Evolutionary conservation across 2,888 invertebrate species (phyloP).

Genomic region (Apoderus coryli): DNA sequence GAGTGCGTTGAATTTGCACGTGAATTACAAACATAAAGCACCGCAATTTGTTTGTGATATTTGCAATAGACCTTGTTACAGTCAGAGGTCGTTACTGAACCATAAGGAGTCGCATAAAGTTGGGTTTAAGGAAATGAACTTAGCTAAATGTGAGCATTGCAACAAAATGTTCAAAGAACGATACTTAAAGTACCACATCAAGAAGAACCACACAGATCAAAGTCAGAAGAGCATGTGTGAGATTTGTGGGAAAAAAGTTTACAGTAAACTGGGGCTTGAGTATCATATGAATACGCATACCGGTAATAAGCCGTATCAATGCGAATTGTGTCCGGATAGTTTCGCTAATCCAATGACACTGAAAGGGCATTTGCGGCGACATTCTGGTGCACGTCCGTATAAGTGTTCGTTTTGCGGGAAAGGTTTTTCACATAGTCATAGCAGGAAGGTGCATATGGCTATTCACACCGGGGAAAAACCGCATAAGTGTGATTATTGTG

Average conservation of each 20-base stretch:
- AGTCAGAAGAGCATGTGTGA: constrained; percentile 30
- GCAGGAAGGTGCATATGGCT: constrained; percentile 16
- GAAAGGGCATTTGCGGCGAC: constrained; percentile 25
- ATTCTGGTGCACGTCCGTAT: constrained; percentile 26
- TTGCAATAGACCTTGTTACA: constrained; percentile 22
- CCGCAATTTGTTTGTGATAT: constrained; percentile 20
- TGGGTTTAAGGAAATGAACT: constrained; percentile 13
- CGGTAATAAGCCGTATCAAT: constrained; percentile 33
- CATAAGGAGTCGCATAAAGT: constrained; percentile 20
- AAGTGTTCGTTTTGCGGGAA: constrained; percentile 35
- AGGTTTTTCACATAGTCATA: constrained; percentile 22
- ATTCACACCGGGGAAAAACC: constrained; percentile 33
- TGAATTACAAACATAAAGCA: constrained; percentile 20
- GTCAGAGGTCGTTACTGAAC: constrained; percentile 19
- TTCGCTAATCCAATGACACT: constrained; percentile 40
- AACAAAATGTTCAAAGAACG: constrained; percentile 17
- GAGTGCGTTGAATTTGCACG: constrained; percentile 28
- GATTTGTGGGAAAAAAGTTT: constrained; percentile 36
- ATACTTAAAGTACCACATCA: constrained; percentile 17
- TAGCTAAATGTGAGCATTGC: constrained; percentile 17
- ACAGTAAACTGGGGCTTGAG: constrained; percentile 25
- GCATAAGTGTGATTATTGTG: constrained; percentile 31
- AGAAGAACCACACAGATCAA: constrained; percentile 16
- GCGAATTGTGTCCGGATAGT: constrained; percentile 39
- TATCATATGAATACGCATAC: constrained; percentile 24